Evolutionary conservation across 1,140 invertebrate genomes (phyloP).

Genomic region (Bemisia tabaci): DNA sequence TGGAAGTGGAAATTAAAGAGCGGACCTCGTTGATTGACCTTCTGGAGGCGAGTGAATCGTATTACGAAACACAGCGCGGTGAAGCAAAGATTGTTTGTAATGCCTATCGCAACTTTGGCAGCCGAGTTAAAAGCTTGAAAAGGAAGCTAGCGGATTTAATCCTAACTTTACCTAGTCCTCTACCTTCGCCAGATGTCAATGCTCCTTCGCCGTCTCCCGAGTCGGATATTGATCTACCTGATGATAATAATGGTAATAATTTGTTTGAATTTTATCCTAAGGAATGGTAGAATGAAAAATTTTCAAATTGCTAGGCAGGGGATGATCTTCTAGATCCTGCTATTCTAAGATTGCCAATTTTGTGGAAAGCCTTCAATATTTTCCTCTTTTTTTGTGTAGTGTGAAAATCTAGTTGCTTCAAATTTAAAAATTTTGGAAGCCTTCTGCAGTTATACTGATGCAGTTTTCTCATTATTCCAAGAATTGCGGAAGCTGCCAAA

Average conservation of each 20-base stretch:
- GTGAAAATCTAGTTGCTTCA: too few relatives aligned
- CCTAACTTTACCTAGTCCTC: constrained; percentile 42
- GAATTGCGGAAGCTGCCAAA: too few relatives aligned
- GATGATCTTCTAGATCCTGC: too few relatives aligned
- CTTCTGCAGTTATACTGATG: too few relatives aligned
- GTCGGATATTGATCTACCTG: constrained; percentile 32
- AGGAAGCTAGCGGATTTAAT: constrained; percentile 67
- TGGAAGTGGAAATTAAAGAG: constrained; percentile 70
- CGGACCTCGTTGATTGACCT: constrained; percentile 57
- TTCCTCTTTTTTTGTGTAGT: too few relatives aligned
- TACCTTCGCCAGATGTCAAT: constrained; percentile 57
- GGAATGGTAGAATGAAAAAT: too few relatives aligned
- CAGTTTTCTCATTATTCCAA: too few relatives aligned
- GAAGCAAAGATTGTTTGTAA: constrained; percentile 88
- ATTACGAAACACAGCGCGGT: constrained; percentile 74
- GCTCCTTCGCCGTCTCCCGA: constrained; percentile 73
- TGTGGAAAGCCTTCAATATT: too few relatives aligned
- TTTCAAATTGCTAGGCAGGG: too few relatives aligned
- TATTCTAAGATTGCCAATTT: too few relatives aligned
- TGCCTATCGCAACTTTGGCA: constrained; percentile 85
- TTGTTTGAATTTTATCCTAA: too few relatives aligned
- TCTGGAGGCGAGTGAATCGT: constrained; percentile 64
- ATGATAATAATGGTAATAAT: neutral
- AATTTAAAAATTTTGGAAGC: too few relatives aligned
- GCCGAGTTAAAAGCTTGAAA: constrained; percentile 67